Percentiles rank a stretch among this genome's conserved stretches.
Conservation (phyloP, 1,140 invertebrate genomes). For the Achatina immaculata region DNA sequence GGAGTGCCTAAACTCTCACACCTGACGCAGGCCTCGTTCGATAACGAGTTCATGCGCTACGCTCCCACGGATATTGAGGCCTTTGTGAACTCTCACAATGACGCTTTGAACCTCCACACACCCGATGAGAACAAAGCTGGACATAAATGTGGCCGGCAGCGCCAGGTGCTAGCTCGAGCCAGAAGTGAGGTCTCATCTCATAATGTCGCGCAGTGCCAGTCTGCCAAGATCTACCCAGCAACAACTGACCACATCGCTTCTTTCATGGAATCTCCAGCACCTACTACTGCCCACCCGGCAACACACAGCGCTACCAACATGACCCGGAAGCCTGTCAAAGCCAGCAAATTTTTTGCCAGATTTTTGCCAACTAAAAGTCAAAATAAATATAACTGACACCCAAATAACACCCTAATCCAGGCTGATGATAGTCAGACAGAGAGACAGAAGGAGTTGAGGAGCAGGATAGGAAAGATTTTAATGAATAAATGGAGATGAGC, state of each 20-base stretch:
- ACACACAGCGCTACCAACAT: background rate
- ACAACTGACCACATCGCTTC: background rate
- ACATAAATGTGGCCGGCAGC: background rate
- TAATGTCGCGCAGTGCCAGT: background rate
- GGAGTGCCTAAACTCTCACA: background rate
- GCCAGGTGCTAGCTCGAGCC: background rate
- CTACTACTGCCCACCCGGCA: background rate
- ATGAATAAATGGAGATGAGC: too few species aligned
- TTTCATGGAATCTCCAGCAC: conserved; percentile 14
- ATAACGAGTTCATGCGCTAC: background rate
- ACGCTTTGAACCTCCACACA: conserved; percentile 19
- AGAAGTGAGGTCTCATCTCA: background rate
- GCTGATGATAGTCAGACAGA: too few species aligned
- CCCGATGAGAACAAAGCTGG: background rate
- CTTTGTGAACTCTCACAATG: conserved; percentile 28
- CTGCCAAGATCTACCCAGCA: conserved; percentile 15
- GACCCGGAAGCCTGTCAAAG: background rate
- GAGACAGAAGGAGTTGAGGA: too few species aligned
- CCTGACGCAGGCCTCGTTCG: background rate
- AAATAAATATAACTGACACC: conserved; percentile 20
- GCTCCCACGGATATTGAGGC: conserved; percentile 17
- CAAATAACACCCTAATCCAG: too few species aligned
- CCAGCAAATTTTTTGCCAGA: conserved; percentile 19
- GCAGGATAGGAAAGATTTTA: too few species aligned
- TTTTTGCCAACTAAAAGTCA: conserved; percentile 15